These are phyloP conservation scores for Pelosia muscerda DNA, from an alignment of 2,888 invertebrate species.

Conservation along the genomic window DNA sequence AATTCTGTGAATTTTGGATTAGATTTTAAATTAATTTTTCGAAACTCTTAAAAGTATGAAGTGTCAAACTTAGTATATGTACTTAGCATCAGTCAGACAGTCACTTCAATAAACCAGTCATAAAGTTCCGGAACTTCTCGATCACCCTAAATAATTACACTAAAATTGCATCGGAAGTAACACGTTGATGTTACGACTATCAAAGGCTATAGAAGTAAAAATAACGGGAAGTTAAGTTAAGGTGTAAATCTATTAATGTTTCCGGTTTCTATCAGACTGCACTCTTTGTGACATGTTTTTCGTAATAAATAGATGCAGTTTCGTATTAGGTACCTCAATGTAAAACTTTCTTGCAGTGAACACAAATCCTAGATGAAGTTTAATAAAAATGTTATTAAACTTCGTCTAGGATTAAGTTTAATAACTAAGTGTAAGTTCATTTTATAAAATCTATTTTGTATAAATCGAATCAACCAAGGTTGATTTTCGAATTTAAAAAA, in stretches of 20 bases:
- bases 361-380: background rate
- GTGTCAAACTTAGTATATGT: background rate
- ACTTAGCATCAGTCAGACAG: background rate
- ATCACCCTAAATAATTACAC: background rate
- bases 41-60: background rate
- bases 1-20: background rate
- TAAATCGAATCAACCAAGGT: too few relatives aligned
- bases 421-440: too few relatives aligned
- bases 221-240: background rate
- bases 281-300: background rate
- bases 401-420: too few relatives aligned
- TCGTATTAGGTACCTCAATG: background rate
- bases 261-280: background rate
- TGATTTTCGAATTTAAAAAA: too few relatives aligned
- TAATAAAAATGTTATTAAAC: too few relatives aligned
- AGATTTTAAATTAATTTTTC: background rate
- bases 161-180: slow-evolving; percentile 1
- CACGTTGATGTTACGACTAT: slow-evolving; percentile 4
- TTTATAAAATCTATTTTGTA: too few relatives aligned
- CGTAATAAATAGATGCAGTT: background rate
- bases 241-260: slow-evolving; percentile 8
- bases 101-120: background rate
- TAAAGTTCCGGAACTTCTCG: background rate
- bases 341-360: background rate
- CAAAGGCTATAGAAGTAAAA: slow-evolving; percentile 1